These are phyloP conservation scores for Stegana nigrithorax DNA, from an alignment of 2,888 invertebrate species.

Conservation along the genomic window DNA sequence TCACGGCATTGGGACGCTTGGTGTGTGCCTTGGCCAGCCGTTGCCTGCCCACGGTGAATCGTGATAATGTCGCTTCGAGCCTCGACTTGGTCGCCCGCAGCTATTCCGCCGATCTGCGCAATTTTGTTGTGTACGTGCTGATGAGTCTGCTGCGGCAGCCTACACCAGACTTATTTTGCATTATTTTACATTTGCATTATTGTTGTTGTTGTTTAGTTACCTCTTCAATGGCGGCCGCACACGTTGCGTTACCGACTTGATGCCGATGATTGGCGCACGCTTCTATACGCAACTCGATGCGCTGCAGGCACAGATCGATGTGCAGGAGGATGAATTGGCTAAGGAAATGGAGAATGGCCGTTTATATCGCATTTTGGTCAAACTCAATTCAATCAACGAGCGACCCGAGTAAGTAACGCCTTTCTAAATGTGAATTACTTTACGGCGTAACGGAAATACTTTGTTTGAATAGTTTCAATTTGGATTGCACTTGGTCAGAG, in stretches of 20 bases:
- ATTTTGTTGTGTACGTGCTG: conserved; percentile 85
- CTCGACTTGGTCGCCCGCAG: conserved; percentile 89
- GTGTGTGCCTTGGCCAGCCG: conserved; percentile 94
- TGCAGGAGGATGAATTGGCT: conserved; percentile 89
- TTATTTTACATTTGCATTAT: background rate
- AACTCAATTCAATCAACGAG: conserved; percentile 94
- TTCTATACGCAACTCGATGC: conserved; percentile 97
- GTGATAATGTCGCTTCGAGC: conserved; percentile 88
- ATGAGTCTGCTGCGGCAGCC: background rate
- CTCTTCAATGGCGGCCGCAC: too few relatives aligned
- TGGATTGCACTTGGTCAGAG: conserved; percentile 96
- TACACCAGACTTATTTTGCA: background rate
- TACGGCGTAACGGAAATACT: background rate
- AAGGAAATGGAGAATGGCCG: conserved; percentile 96
- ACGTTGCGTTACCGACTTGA: conserved; percentile 92
- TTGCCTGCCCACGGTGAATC: conserved; percentile 85
- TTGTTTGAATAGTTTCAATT: conserved; percentile 77
- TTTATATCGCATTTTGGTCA: conserved; percentile 88
- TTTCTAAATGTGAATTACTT: background rate
- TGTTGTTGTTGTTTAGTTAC: conserved; percentile 72
- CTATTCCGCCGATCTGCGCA: conserved; percentile 94
- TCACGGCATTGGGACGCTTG: conserved; percentile 89
- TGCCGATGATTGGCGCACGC: conserved; percentile 99
- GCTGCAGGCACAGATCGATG: conserved; percentile 86
- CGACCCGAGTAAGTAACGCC: conserved; percentile 83